Conservation (phyloP, 2,888 invertebrate species). For the Lacanobia wlatinum region DNA sequence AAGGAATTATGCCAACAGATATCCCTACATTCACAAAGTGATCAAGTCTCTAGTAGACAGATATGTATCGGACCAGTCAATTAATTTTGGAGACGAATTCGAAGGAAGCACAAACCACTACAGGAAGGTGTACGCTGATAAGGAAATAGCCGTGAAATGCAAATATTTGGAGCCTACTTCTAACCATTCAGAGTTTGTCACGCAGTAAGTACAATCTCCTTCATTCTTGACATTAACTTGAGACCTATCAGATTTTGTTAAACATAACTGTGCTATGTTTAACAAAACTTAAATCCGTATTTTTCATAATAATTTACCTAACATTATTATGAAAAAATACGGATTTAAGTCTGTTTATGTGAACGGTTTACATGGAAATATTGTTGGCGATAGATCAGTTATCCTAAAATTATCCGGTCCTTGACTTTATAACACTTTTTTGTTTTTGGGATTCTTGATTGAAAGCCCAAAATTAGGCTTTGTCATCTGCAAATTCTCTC, state of each 20-base stretch:
- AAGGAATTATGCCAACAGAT: constrained; percentile 81
- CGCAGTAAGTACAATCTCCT: constrained; percentile 77
- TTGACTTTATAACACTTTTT: neutral
- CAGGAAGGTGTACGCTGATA: constrained; percentile 77
- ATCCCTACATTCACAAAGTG: constrained; percentile 82
- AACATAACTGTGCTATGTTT: neutral
- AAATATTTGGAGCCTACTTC: constrained; percentile 74
- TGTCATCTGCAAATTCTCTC: neutral
- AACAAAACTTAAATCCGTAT: too few relatives aligned
- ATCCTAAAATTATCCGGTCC: too few relatives aligned
- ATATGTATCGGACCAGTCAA: constrained; percentile 79
- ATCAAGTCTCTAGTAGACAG: constrained; percentile 79
- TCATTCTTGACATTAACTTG: neutral
- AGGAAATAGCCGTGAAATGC: constrained; percentile 82
- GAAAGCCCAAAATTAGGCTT: neutral
- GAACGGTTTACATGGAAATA: neutral
- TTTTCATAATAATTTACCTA: too few relatives aligned
- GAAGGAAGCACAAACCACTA: constrained; percentile 76
- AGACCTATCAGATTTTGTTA: neutral
- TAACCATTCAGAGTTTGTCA: constrained; percentile 78
- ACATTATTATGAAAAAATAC: neutral
- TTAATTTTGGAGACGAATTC: constrained; percentile 74
- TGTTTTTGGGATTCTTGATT: neutral
- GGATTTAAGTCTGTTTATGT: neutral
- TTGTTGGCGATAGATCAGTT: neutral